phyloP scores from a whole-genome alignment of 2,797 vertebrate species.

The Falco naumanni region DNA sequence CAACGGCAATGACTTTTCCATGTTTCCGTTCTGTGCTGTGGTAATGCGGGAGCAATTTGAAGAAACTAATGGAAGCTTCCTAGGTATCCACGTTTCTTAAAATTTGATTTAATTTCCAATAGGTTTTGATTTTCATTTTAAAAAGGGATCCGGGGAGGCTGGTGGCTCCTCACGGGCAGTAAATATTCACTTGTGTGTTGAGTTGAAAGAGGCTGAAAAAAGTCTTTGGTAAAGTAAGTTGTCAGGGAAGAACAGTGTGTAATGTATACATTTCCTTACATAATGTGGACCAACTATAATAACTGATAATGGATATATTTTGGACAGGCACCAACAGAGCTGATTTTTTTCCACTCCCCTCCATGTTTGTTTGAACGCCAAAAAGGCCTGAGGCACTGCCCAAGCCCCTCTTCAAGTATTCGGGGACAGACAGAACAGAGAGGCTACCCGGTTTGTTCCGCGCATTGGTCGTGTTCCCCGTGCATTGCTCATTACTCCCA shows the following conservation, averaged over 20 bases:
- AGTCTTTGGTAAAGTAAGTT: background rate
- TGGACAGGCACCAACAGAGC: background rate
- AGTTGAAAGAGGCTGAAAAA: background rate
- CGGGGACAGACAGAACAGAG: background rate
- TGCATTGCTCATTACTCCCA: background rate
- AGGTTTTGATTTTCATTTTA: background rate
- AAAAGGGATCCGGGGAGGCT: background rate
- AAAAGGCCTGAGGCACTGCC: background rate
- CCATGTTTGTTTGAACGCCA: background rate
- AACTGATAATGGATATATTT: background rate
- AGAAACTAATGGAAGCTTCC: background rate
- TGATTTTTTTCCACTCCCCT: background rate
- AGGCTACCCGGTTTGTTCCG: background rate
- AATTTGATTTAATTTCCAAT: background rate
- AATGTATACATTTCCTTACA: background rate
- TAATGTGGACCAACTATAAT: background rate
- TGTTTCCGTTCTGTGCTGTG: conserved; percentile 21
- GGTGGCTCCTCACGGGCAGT: background rate
- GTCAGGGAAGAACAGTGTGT: background rate
- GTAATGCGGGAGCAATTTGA: background rate
- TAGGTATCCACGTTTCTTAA: background rate
- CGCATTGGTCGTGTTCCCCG: fast-evolving
- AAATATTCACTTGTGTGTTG: background rate
- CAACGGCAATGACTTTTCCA: conserved; percentile 50
- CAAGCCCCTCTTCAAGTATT: background rate